A percentile compares a stretch with the other conserved stretches of the same genome.
phyloP scores from a whole-genome alignment of 2,797 vertebrate genomes.

The Naso thynnoides region DNA sequence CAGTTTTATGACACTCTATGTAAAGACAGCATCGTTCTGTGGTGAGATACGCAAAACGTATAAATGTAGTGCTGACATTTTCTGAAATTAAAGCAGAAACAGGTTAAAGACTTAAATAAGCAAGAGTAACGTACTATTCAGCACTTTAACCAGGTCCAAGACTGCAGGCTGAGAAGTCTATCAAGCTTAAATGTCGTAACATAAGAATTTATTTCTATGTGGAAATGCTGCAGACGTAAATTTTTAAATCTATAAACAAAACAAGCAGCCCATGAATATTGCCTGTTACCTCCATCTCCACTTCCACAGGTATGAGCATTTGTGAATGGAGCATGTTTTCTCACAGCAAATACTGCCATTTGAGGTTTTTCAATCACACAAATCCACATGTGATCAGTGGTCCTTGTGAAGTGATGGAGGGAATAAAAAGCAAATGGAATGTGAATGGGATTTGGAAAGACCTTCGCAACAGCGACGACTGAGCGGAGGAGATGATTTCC shows the following conservation, averaged over 20 bases:
- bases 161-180: constrained; percentile 36
- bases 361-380: constrained; percentile 38
- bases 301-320: constrained; percentile 45
- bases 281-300: constrained; percentile 38
- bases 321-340: constrained; percentile 29
- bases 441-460: constrained; percentile 38
- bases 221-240: constrained; percentile 23
- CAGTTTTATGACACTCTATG: not conserved
- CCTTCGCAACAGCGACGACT: not conserved
- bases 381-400: constrained; percentile 57
- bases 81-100: not conserved
- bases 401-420: constrained; percentile 43
- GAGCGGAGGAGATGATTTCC: constrained; percentile 21
- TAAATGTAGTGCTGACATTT: not conserved
- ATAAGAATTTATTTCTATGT: constrained; percentile 19
- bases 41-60: not conserved
- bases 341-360: constrained; percentile 32
- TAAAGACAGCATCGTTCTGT: constrained; percentile 4
- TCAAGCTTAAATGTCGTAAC: constrained; percentile 33
- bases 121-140: constrained; percentile 6
- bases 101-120: constrained; percentile 6
- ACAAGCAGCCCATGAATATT: constrained; percentile 32
- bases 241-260: constrained; percentile 37
- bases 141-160: constrained; percentile 4
- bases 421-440: constrained; percentile 44